Percentiles rank a stretch among this genome's conserved stretches.
Conservation (phyloP, 2,113 vertebrate species). For the Gambusia holbrooki region DNA sequence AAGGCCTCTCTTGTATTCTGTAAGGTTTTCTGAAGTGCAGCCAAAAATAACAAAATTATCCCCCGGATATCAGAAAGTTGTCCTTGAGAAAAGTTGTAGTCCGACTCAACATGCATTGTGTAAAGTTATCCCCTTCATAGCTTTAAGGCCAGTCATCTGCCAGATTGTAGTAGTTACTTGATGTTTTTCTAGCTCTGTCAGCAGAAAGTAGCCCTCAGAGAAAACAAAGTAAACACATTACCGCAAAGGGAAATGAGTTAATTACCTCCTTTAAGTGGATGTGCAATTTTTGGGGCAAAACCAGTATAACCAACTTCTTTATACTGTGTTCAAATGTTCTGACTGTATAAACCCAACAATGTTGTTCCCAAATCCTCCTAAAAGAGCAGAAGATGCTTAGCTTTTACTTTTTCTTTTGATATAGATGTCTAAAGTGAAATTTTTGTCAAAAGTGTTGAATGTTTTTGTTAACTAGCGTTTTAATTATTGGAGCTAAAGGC, state of each 20-base stretch:
- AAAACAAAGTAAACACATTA: not conserved
- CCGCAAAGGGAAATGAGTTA: not conserved
- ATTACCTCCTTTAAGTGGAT: not conserved
- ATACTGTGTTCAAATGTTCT: not conserved
- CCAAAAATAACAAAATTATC: not conserved
- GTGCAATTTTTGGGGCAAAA: not conserved
- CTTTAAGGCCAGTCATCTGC: not conserved
- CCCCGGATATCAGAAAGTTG: not conserved
- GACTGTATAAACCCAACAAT: not conserved
- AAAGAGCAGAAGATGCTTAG: not conserved
- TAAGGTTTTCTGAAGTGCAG: not conserved
- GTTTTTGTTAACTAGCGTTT: not conserved
- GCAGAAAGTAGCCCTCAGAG: not conserved
- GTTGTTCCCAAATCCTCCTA: not conserved
- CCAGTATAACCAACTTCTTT: not conserved
- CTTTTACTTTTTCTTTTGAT: not conserved
- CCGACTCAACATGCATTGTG: not conserved
- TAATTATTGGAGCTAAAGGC: not conserved
- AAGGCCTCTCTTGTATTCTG: not conserved
- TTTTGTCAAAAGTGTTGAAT: no score
- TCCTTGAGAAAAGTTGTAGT: not conserved
- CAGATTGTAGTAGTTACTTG: not conserved
- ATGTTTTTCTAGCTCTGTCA: conserved; percentile 1
- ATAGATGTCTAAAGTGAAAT: not conserved
- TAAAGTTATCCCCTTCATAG: not conserved